Evolutionary conservation across 1,140 invertebrate species (phyloP).

Genomic region (Zaprionus capensis): DNA sequence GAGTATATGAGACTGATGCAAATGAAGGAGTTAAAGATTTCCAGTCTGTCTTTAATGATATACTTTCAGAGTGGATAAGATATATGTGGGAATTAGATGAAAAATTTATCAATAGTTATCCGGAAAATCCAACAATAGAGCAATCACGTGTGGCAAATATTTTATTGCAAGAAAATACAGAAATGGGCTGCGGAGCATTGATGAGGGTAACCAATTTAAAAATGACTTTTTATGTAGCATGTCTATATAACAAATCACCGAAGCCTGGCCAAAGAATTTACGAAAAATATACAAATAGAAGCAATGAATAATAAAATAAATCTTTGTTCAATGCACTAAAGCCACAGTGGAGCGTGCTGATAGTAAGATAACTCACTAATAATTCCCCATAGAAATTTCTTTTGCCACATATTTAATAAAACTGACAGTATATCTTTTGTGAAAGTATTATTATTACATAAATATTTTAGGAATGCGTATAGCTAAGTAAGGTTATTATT

Average conservation of each 20-base stretch:
- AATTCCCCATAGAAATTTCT: too few relatives aligned
- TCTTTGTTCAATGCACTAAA: neutral
- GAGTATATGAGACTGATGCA: too few relatives aligned
- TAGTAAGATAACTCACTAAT: too few relatives aligned
- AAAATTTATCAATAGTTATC: neutral
- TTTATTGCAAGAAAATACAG: neutral
- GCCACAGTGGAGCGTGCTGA: too few relatives aligned
- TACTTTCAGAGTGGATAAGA: neutral
- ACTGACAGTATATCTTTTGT: too few relatives aligned
- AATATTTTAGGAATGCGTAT: constrained; percentile 9
- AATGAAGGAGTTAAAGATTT: too few relatives aligned
- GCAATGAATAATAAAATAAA: constrained; percentile 1
- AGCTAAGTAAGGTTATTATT: constrained; percentile 28
- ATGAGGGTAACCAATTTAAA: neutral
- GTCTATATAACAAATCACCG: neutral
- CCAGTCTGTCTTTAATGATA: too few relatives aligned
- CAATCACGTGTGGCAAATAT: neutral
- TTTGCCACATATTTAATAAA: too few relatives aligned
- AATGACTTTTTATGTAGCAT: neutral
- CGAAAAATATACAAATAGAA: neutral
- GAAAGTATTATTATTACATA: neutral
- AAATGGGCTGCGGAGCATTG: neutral
- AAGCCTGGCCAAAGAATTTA: neutral
- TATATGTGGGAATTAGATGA: neutral
- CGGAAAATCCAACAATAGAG: neutral